Conservation (phyloP, 2,113 vertebrate genomes). For the Malurus elegans region DNA sequence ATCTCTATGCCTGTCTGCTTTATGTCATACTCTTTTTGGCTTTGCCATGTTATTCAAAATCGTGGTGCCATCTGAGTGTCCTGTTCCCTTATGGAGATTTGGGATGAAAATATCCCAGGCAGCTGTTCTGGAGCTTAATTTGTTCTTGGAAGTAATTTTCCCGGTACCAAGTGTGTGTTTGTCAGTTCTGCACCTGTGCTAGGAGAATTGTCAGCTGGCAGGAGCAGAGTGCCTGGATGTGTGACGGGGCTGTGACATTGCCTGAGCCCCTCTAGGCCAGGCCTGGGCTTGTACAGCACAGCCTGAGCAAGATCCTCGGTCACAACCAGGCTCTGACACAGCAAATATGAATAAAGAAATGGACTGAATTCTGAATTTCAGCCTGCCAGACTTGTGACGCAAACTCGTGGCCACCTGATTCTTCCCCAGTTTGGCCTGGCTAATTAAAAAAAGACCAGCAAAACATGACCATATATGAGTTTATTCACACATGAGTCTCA, state of each 20-base stretch:
- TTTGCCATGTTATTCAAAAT: background rate
- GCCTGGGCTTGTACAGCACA: background rate
- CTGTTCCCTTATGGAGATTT: background rate
- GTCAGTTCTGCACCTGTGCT: background rate
- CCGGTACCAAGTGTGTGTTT: background rate
- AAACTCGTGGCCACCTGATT: background rate
- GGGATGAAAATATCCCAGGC: background rate
- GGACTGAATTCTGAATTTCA: background rate
- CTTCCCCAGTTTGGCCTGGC: background rate
- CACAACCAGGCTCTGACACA: background rate
- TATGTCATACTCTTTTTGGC: background rate
- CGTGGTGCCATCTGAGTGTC: background rate
- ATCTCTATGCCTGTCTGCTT: background rate
- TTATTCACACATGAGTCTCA: background rate
- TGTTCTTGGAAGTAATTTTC: background rate
- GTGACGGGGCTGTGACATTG: background rate
- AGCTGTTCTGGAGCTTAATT: background rate
- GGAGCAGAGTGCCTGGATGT: background rate
- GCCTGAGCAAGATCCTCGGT: background rate
- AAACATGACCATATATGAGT: background rate
- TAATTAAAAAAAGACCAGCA: background rate
- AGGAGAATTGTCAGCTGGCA: background rate
- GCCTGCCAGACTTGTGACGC: background rate
- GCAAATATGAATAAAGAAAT: background rate
- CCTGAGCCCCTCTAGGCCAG: background rate